Base-by-base conservation (phyloP, 1,140 invertebrate species). In the Schmidtea mediterranea region DNA sequence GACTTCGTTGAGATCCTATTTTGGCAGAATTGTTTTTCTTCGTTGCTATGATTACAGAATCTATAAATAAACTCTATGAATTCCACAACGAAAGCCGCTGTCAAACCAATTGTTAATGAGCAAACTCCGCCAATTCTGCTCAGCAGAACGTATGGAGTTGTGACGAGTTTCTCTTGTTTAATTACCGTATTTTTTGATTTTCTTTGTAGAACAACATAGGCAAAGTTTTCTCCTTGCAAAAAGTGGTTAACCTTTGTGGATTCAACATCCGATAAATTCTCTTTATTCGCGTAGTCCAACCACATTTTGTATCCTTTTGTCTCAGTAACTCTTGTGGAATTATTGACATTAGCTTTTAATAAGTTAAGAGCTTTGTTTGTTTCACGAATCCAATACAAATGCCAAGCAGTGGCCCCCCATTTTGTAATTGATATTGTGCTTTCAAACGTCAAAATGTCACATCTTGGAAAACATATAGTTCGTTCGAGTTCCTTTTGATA, bases 71-170 rank as follows among this genome's bases (percentile, higher is more conserved):
- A 45, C 43, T 45, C 43, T 15, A 45, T 24, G 8, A 45, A 45
- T 24, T 45, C 43, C 8, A 45, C 43, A 22, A 45, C 43, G 12
- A 45, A 15, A 45, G 43, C 43, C 2, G 43, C 43, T 13, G 43
- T 45, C 6, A 45, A 21, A 19, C 43, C 43, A 13, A 45, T 45
- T 21, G 43, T 45, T 45, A 45, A 21, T 2, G 43, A 45, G n/a
- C 43, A 45, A 13, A 45, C 12, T 13, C 43, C 43, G 6, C 43
- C 43, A 24, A 45, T 45, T 21, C 43, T 12, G 6, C 15, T 19
- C 9, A 45, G 18, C 22, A 45, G n/a, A 13, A 45, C 43, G 12
- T 15, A 15, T 21, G 21, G 15, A 45, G 15, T 45, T 13, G 21
- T 15, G n/a, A 45, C 43, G 5, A 45, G 18, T 13, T 21, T 15